Percentiles rank a stretch among this genome's conserved stretches.
Conservation (phyloP, 1,140 invertebrate genomes). For the Gyrodactylus bullatarudis region DNA sequence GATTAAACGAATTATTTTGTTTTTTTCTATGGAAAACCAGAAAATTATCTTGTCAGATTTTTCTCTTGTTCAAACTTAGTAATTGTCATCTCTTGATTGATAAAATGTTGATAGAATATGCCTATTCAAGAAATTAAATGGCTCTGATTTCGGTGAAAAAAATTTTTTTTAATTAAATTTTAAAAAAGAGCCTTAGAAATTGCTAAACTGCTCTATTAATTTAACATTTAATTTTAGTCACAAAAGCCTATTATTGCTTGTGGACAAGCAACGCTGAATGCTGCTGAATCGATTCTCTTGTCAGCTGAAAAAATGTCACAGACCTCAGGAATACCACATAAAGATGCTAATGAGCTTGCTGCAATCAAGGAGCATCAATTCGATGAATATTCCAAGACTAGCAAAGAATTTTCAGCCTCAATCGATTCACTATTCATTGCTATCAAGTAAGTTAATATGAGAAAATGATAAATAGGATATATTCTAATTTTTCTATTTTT, state of each 20-base stretch:
- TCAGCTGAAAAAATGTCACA: neutral
- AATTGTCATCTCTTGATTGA: too few relatives aligned
- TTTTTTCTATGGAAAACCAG: too few relatives aligned
- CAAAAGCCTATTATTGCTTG: neutral
- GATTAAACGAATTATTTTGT: too few relatives aligned
- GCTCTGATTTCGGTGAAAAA: too few relatives aligned
- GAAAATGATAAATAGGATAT: too few relatives aligned
- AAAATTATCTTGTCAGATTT: too few relatives aligned
- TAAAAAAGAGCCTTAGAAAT: too few relatives aligned
- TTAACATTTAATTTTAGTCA: neutral
- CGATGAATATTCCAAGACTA: neutral
- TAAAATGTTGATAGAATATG: too few relatives aligned
- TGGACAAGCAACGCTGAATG: neutral
- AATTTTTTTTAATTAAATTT: too few relatives aligned
- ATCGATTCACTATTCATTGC: neutral
- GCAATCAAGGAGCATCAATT: neutral
- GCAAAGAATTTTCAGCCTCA: neutral
- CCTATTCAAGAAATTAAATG: too few relatives aligned
- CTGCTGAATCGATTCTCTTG: neutral
- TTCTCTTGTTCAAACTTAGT: too few relatives aligned
- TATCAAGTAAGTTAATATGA: neutral
- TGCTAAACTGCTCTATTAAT: neutral
- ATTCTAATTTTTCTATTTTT: neutral
- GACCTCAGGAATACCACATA: neutral
- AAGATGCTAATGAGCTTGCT: neutral